Percentiles rank a stretch among this genome's conserved stretches.
Conservation (phyloP, 2,888 invertebrate genomes). For the Sphaerophoria rueppellii region DNA sequence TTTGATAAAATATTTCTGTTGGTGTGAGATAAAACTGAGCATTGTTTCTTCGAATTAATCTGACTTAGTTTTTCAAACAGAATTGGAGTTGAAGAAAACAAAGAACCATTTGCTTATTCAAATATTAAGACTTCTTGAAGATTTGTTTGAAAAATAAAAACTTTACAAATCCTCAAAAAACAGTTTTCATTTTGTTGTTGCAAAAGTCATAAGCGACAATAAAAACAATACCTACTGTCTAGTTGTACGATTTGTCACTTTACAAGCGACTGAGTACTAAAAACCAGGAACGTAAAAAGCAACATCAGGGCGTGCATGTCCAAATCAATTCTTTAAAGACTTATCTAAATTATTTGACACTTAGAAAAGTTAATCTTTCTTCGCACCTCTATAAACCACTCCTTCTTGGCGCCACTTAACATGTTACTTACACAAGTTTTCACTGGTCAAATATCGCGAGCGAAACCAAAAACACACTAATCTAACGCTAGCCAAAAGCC, state of each 20-base stretch:
- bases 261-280: neutral
- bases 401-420: constrained; percentile 62
- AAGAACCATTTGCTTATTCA: too few species aligned
- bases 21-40: neutral
- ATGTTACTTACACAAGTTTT: constrained; percentile 66
- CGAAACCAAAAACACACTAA: neutral
- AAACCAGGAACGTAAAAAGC: neutral
- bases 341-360: constrained; percentile 54
- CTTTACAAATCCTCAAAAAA: too few species aligned
- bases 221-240: too few species aligned
- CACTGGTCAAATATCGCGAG: constrained; percentile 38
- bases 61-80: too few species aligned
- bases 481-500: neutral
- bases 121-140: too few species aligned
- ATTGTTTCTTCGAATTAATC: too few species aligned
- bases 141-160: too few species aligned
- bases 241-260: constrained; percentile 18
- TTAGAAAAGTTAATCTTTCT: constrained; percentile 44
- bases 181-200: too few species aligned
- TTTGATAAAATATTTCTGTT: neutral
- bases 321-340: constrained; percentile 32
- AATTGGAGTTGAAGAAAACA: too few species aligned
- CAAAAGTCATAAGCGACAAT: too few species aligned
- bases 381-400: constrained; percentile 53
- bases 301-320: constrained; percentile 3